Evolutionary conservation across 2,113 vertebrate genomes (phyloP).

Genomic region (Carlito syrichta): DNA sequence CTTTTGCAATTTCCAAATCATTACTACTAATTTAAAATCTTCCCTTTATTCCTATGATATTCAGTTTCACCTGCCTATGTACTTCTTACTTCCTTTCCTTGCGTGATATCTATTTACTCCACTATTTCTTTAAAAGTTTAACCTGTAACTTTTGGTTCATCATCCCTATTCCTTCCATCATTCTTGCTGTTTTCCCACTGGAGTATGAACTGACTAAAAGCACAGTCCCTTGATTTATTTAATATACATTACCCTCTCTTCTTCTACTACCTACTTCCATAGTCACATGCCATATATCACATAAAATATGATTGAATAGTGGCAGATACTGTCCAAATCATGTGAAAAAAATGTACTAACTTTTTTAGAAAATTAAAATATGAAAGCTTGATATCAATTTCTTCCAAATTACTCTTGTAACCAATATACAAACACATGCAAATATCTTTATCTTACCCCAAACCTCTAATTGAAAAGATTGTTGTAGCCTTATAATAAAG

Average conservation of each 20-base stretch:
- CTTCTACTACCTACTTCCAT: background rate
- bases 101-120: background rate
- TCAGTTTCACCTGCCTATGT: background rate
- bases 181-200: background rate
- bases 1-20: background rate
- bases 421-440: background rate
- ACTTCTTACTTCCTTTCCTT: background rate
- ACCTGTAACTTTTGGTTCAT: background rate
- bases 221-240: background rate
- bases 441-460: background rate
- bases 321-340: background rate
- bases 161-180: background rate
- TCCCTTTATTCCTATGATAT: background rate
- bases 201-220: background rate
- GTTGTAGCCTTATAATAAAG: no score
- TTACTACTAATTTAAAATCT: background rate
- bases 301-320: background rate
- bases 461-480: background rate
- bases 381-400: background rate
- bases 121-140: background rate
- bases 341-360: background rate
- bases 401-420: background rate
- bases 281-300: background rate
- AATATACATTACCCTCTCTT: background rate
- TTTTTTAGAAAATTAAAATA: background rate